phyloP scores from a whole-genome alignment of 2,888 invertebrate genomes.

The Shargacucullia verbasci region DNA sequence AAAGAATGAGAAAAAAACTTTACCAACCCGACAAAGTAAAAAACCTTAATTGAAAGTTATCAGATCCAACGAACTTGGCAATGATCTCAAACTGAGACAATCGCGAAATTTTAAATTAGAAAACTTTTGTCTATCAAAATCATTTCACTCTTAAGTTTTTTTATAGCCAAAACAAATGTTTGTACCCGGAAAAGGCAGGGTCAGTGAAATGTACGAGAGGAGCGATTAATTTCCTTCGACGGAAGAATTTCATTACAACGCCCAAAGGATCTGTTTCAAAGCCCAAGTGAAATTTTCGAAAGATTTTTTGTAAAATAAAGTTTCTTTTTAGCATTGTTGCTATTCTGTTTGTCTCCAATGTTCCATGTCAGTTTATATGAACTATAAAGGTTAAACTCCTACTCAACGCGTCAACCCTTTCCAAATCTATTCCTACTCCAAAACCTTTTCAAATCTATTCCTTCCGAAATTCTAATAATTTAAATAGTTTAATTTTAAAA shows the following conservation, averaged over 20 bases:
- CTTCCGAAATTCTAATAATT: constrained; percentile 24
- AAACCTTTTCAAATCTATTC: constrained; percentile 9
- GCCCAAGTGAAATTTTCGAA: constrained; percentile 35
- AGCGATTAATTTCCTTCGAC: constrained; percentile 60
- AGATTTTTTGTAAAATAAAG: constrained; percentile 21
- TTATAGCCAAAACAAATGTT: constrained; percentile 36
- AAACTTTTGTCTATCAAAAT: constrained; percentile 35
- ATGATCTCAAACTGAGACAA: constrained; percentile 5
- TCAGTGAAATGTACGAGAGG: constrained; percentile 41
- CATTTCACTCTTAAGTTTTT: constrained; percentile 22
- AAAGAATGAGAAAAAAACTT: too few species aligned
- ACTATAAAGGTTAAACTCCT: constrained; percentile 1
- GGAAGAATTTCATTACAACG: constrained; percentile 62
- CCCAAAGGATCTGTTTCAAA: constrained; percentile 51
- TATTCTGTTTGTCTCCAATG: constrained; percentile 15
- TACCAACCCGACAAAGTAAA: too few species aligned
- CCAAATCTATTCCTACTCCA: not conserved
- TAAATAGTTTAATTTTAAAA: constrained; percentile 39
- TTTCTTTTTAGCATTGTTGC: constrained; percentile 33
- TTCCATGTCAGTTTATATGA: constrained; percentile 14
- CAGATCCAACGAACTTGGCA: not conserved
- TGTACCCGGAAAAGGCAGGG: constrained; percentile 21
- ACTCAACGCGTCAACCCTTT: too few species aligned
- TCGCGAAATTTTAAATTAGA: constrained; percentile 23
- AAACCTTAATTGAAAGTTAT: not conserved